Evolutionary conservation across 2,797 vertebrate genomes (phyloP).

Genomic region (Coregonus ussuriensis): DNA sequence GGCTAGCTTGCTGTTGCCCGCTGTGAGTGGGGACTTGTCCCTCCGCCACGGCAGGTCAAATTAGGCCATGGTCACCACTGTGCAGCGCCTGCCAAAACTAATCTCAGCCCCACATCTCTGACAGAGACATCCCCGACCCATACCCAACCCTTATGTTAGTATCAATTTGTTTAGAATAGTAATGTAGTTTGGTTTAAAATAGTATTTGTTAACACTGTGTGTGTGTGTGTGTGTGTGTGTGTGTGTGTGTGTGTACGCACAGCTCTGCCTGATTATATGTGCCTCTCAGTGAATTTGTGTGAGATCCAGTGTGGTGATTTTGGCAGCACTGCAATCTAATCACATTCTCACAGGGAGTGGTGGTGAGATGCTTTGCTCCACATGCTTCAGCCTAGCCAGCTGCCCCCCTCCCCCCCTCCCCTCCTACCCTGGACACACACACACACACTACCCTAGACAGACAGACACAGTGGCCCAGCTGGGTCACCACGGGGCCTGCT

Average conservation of each 20-base stretch:
- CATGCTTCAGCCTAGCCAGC: neutral
- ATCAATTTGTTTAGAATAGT: too few relatives aligned
- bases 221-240: neutral
- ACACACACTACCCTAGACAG: constrained; percentile 10
- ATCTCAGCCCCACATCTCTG: constrained; percentile 55
- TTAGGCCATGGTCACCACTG: constrained; percentile 40
- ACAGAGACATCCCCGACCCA: constrained; percentile 24
- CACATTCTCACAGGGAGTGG: neutral
- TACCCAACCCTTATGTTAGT: too few relatives aligned
- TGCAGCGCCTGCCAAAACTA: constrained; percentile 43
- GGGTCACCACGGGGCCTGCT: constrained; percentile 43
- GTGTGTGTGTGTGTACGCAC: neutral
- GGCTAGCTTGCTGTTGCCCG: constrained; percentile 16
- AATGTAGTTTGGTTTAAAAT: too few relatives aligned
- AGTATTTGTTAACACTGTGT: neutral
- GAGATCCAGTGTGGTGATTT: neutral
- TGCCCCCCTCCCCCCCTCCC: neutral
- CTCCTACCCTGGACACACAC: constrained; percentile 11
- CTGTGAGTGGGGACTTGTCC: constrained; percentile 39
- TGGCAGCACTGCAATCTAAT: neutral
- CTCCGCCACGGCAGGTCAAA: constrained; percentile 49
- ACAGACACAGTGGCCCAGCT: constrained; percentile 28
- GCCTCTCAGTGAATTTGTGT: neutral
- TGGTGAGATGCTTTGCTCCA: neutral
- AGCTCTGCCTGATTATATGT: neutral